Conservation (phyloP, 2,888 invertebrate genomes). For the Drosophila heteroneura region DNA sequence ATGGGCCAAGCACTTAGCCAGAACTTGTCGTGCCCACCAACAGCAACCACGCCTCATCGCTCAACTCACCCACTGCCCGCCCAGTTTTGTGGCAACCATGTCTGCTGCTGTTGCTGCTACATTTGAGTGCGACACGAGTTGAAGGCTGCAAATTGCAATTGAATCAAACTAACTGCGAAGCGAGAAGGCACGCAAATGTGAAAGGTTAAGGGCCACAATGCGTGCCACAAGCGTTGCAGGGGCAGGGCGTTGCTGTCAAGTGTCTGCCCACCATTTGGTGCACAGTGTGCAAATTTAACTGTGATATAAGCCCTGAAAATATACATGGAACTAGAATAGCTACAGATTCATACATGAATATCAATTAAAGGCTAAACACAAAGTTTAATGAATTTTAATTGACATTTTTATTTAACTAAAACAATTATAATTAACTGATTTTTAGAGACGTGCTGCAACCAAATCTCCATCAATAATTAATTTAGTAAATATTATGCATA, state of each 20-base stretch:
- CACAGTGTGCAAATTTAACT: not conserved
- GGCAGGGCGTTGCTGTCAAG: not conserved
- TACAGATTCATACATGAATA: not conserved
- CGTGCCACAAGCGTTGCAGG: constrained; percentile 29
- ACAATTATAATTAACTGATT: not conserved
- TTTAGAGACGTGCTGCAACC: not conserved
- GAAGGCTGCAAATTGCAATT: constrained; percentile 70
- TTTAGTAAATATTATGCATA: too few species aligned
- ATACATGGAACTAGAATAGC: not conserved
- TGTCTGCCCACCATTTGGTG: constrained; percentile 25
- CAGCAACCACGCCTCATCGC: not conserved
- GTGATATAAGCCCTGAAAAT: not conserved
- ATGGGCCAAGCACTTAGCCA: constrained; percentile 74
- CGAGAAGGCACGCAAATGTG: constrained; percentile 59
- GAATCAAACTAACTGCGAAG: constrained; percentile 69
- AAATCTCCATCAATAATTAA: not conserved
- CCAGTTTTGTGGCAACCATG: not conserved
- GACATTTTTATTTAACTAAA: not conserved
- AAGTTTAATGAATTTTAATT: not conserved
- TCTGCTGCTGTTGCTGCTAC: constrained; percentile 9
- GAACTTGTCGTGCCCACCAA: constrained; percentile 20
- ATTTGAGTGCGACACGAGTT: constrained; percentile 22
- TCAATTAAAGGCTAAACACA: not conserved
- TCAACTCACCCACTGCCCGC: too few species aligned
- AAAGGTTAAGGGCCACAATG: constrained; percentile 66